Evolutionary conservation across 53 echinoderm and acorn worm species (phyloP), one percentile per base, ranked within the genome.

Genomic region (Hippasteria phrygiana): DNA sequence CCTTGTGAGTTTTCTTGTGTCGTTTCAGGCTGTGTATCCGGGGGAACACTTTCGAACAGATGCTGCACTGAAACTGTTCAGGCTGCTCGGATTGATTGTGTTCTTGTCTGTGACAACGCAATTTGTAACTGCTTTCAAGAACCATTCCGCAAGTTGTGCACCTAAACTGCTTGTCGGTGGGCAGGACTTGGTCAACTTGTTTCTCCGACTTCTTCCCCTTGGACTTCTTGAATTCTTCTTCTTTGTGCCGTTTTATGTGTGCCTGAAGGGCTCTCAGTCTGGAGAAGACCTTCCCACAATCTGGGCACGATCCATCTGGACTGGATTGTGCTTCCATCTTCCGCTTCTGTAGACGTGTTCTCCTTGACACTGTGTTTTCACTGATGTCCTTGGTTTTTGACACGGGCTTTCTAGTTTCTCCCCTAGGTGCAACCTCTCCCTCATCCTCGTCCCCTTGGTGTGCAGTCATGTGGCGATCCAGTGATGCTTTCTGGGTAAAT

Each of bases 401-500:
- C 8, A 5, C 38, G 20, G 78, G 39, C 1, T 55, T 11, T 13
- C 18, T 32, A 36, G 5, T n/a, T n/a, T 38, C 78, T n/a, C 20
- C n/a, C 20, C 56, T 8, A 14, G 47, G 3, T 22, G 16, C 17
- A 1, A n/a, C 40, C 16, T 56, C 78, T 7, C 13, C 39, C n/a
- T 75, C 50, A 48, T 55, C 78, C 69, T 67, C 69, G 16, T 67
- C 69, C 16, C 69, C 27, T 22, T 75, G 31, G n/a, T 78, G 78
- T 0, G 78, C 35, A 0, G 24, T 31, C 55, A 55, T 78, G 59
- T 78, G 78, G 36, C 59, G 78, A 6, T 78, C 78, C 37, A 78
- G 59, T 1, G 78, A 78, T 7, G 78, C 78, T 35, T 56, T 47
- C 56, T 78, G 78, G 53, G 78, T 78, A 39, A 78, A 78, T 5